Evolutionary conservation across 2,888 invertebrate species (phyloP), one percentile per base, ranked within the genome.

Genomic region (Spodoptera exigua): DNA sequence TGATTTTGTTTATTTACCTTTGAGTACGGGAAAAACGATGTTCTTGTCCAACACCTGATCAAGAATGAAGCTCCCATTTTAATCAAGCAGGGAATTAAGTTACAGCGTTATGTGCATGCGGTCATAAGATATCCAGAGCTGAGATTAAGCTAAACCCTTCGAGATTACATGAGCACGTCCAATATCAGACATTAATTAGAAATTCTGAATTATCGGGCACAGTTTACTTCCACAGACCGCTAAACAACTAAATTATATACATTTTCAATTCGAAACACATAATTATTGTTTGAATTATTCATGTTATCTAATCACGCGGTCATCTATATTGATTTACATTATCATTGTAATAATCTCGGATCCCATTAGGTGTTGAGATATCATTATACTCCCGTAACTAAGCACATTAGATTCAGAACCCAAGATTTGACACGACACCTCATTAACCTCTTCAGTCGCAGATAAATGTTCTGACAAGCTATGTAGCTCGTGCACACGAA

Each of bases 401-500:
- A 27, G 27, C 1, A 34, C 47, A 62, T 61, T 53, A 61, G 57
- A 68, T 75, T 68, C 71, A 67, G 46, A 41, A 41, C 45, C 11
- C 60, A 59, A 66, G 61, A 47, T 64, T 70, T n/a, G 13, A 55
- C 70, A 66, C 48, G 66, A 60, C 68, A 77, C 61, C 70, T 72
- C 76, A 77, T 76, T 78, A 71, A 61, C 60, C 67, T 68, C 70
- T 58, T 61, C 43, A 48, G 47, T 54, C 62, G 51, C 70, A 80
- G 78, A 83, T 81, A 86, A 85, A 85, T 81, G 75, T 74, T 65
- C 55, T 61, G 75, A 79, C 80, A 83, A 78, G 76, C 61, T 67
- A 62, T 74, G 51, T 40, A 63, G 65, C 67, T 66, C 53, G 74
- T 73, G 78, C 76, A 77, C 77, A 82, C 70, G 79, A 81, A 85